Evolutionary conservation across 2,113 vertebrate species (phyloP), one percentile per base, ranked within the genome.

Genomic region (Phainopepla nitens): DNA sequence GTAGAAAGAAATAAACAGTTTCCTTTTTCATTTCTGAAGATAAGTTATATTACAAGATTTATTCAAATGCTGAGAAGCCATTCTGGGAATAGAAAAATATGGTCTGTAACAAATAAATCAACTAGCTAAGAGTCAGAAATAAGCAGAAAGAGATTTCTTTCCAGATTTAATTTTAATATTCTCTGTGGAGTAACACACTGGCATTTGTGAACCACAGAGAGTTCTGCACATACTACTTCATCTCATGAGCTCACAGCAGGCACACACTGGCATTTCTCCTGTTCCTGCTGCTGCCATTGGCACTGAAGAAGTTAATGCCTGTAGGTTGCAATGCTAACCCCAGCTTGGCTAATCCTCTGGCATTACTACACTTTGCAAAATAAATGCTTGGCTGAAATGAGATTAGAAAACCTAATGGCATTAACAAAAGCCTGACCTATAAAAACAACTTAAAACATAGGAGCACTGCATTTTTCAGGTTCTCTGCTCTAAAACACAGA

Each of bases 301-400:
- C 86, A 81, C 56, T 60, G 80, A 92, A 95, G 75, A 86, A 68
- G 89, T 91, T 94, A 94, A 94, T 60, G 69, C 58, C 76, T 64
- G 13, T n/a, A 47, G 54, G 24, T 0, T 92, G 51, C 54, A 93
- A 6, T 41, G 57, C 82, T 82, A 71, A 85, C 61, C 33, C 61
- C 24, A 45, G 31, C 4, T 82, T 75, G 62, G 70, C 75, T 94
- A 93, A 95, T 89, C 76, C 80, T 70, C 68, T 60, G 62, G 91
- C 50, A 83, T 93, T 91, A 71, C 65, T 89, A 78, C 78, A 60
- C 64, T 90, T 81, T 23, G 39, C 51, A 91, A 84, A 71, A 92
- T 54, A 94, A 91, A 78, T 68, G 72, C 50, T 84, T 8, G 3
- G 75, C 70, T 95, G 57, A 91, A 94, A 90, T 76, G 42, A 94